Evolutionary conservation across 2,113 vertebrate species (phyloP), one percentile per base, ranked within the genome.

Genomic region (Electrona antarctica): DNA sequence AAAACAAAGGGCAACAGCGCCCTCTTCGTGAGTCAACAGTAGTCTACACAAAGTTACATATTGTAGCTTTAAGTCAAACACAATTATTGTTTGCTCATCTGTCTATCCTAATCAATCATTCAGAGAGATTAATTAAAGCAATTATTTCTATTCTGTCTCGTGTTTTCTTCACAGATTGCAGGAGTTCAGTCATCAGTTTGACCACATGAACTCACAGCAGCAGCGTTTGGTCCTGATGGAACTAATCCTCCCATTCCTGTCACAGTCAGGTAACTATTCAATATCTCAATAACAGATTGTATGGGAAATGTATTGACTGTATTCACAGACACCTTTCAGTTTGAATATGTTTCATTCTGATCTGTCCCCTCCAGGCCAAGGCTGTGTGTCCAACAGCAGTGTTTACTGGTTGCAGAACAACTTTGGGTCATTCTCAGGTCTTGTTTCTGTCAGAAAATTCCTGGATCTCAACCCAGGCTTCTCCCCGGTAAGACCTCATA

Each of bases 391-490:
- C 51, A 89, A 82, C 66, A 74, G 48, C 87, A 91, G 81, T 6
- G 58, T 51, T n/a, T 73, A 83, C 14, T 93, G 89, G 90, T 64
- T 92, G 8, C 6, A 11, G 28, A 62, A 54, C 52, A 91, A 91
- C 56, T 60, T 92, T 12, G 92, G 89, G 6, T 72, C 54, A 2
- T 93, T 92, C 69, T 86, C 86, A 7, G 0, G 0, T 4, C 6
- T 88, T 7, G 1, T 87, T 15, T 28, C 79, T 3, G 4, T 92
- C 8, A 2, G 4, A 3, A 8, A 84, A 8, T 56, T 93, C 10
- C 7, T 91, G 14, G 4, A 7, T 15, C 81, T 91, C 73, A 89
- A 91, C 67, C 74, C 77, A 13, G 0, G 13, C 4, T 91, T 91
- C 70, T 69, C 76, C 3, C 85, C 89, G 7, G 92, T 93, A 65